Conservation (phyloP, 2,797 vertebrate genomes). For the Ptychadena robeensis region DNA sequence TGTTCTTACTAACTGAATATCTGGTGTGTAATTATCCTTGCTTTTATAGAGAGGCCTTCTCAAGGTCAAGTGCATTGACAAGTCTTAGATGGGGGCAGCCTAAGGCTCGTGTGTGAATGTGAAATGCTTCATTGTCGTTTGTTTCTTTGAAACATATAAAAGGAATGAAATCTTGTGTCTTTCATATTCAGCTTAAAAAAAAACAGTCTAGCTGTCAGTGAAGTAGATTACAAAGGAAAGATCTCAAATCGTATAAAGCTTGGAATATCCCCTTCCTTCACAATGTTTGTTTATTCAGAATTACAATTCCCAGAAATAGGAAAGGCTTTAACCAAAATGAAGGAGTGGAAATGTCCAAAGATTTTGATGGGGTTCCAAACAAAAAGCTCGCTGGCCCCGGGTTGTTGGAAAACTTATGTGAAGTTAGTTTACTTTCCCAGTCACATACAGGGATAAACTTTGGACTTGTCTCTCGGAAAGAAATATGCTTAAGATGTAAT, state of each 20-base stretch:
- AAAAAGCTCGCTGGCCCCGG: background rate
- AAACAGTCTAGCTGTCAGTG: background rate
- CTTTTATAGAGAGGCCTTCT: background rate
- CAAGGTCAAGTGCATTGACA: conserved; percentile 17
- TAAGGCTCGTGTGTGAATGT: background rate
- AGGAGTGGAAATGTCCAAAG: conserved; percentile 23
- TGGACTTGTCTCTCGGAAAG: background rate
- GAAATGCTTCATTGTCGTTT: background rate
- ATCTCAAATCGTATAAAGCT: background rate
- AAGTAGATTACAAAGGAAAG: background rate
- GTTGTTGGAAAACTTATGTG: background rate
- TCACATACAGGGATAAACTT: conserved; percentile 4
- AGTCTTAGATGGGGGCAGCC: background rate
- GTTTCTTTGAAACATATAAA: background rate
- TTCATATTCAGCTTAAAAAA: background rate
- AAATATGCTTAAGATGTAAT: background rate
- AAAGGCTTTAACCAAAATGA: conserved; percentile 48
- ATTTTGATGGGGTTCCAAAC: conserved; percentile 4
- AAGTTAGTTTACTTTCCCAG: conserved; percentile 5
- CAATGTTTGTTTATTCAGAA: conserved; percentile 36
- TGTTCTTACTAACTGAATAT: background rate
- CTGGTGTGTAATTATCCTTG: background rate
- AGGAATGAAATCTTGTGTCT: background rate
- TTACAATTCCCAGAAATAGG: conserved; percentile 51
- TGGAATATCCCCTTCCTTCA: background rate